Evolutionary conservation across 2,113 vertebrate genomes (phyloP).

Genomic region (Parus major): DNA sequence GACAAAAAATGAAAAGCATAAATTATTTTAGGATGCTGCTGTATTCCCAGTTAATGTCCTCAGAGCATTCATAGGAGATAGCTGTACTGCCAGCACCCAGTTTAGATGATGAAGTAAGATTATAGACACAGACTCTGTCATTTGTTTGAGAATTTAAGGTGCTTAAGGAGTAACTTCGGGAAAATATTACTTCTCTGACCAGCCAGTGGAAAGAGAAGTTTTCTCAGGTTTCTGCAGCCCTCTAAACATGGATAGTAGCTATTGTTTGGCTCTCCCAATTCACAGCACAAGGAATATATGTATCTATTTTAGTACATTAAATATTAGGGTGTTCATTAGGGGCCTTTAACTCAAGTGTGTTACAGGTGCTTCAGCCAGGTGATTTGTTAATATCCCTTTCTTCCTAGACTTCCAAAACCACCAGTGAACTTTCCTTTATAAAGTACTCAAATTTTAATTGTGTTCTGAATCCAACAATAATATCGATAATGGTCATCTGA

Average conservation of each 20-base stretch:
- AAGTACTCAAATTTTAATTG: not conserved
- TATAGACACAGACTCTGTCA: not conserved
- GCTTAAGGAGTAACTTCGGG: not conserved
- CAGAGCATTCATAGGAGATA: not conserved
- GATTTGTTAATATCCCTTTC: not conserved
- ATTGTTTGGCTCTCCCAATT: not conserved
- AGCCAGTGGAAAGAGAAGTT: not conserved
- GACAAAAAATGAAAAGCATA: not conserved
- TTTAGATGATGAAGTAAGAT: not conserved
- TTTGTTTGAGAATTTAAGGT: not conserved
- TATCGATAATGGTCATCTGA: not conserved
- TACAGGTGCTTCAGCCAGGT: not conserved
- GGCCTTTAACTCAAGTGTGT: not conserved
- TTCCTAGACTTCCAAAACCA: not conserved
- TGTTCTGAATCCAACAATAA: not conserved
- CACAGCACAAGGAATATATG: not conserved
- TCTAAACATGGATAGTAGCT: not conserved
- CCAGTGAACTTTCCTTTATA: not conserved
- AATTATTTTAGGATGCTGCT: not conserved
- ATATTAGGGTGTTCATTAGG: not conserved
- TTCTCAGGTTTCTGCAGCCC: not conserved
- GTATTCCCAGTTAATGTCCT: not conserved
- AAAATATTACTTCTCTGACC: not conserved
- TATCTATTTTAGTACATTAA: not conserved
- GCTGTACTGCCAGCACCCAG: not conserved